Base-by-base conservation (phyloP, 1,140 invertebrate genomes). In the Teleogryllus occipitalis region DNA sequence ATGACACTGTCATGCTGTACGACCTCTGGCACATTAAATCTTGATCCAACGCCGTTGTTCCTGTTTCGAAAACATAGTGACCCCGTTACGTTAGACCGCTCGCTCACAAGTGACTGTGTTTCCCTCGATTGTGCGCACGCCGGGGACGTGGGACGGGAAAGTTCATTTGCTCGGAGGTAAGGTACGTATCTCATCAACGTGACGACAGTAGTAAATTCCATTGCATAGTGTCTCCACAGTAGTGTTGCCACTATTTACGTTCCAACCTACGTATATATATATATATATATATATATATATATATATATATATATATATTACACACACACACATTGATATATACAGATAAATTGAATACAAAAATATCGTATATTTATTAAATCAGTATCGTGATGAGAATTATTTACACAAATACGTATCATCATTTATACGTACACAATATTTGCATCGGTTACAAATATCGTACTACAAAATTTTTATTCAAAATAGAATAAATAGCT, bases 1-100 rank as follows among this genome's bases (percentile, higher is more conserved):
- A 72, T 72, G 65, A 72, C 65, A 72, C 65, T 72, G 65, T 72
- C 65, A n/a, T 72, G 65, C 65, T 72, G 65, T 72, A 72, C 65
- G 65, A n/a, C 65, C 65, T 72, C 65, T 72, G 65, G 65, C 65
- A 72, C 65, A 79, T 78, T 79, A 8, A 22, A 80, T 80, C 76
- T n/a, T 80, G 15, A 39, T 72, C 8, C 54, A 72, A 18, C 18
- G 10, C 54, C 54, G 54, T 12, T 12, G 54, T 18, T 72, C 18
- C 10, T 12, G 54, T 72, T 72, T 8, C 18, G 54, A 72, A 18
- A 18, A 18, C 18, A 18, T 18, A 12, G 8, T 72, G 8, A 72
- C 54, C 8, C 18, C 54, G n/a, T 12, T 72, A 72, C 8, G 10
- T 12, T 18, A 72, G 10, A 72, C 54, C 8, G n/a, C 10, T 12